phyloP scores from a whole-genome alignment of 2,113 vertebrate species.

The Clarias macrocephalus region DNA sequence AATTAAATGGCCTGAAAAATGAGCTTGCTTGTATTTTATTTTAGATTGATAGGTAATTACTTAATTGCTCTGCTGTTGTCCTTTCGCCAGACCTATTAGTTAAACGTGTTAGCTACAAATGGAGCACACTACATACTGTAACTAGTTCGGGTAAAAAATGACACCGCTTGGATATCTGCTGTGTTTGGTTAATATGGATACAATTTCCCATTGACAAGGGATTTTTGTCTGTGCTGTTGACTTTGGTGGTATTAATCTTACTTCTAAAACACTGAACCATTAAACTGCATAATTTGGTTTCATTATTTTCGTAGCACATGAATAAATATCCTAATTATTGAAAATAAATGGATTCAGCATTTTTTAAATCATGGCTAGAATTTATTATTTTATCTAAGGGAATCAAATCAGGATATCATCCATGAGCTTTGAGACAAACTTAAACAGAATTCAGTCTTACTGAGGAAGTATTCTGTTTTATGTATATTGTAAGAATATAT shows the following conservation, averaged over 20 bases:
- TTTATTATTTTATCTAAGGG: background rate
- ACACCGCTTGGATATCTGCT: background rate
- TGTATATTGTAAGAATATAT: background rate
- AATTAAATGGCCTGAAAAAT: background rate
- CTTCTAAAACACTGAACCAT: background rate
- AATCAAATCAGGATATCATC: background rate
- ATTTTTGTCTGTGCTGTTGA: background rate
- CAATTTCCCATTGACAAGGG: background rate
- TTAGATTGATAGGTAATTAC: background rate
- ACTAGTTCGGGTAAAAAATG: background rate
- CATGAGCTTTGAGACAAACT: background rate
- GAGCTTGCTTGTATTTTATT: background rate
- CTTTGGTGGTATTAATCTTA: background rate
- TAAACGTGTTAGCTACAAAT: constrained; percentile 3
- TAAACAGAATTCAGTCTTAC: background rate
- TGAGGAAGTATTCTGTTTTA: background rate
- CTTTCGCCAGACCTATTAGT: background rate
- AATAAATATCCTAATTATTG: background rate
- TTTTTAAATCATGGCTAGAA: background rate
- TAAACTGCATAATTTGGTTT: background rate
- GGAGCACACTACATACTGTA: background rate
- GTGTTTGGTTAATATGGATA: background rate
- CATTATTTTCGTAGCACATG: background rate
- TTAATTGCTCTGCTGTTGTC: background rate
- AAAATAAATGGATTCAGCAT: background rate